Conservation (phyloP, 2,797 vertebrate genomes). For the Aldrovandia affinis region DNA sequence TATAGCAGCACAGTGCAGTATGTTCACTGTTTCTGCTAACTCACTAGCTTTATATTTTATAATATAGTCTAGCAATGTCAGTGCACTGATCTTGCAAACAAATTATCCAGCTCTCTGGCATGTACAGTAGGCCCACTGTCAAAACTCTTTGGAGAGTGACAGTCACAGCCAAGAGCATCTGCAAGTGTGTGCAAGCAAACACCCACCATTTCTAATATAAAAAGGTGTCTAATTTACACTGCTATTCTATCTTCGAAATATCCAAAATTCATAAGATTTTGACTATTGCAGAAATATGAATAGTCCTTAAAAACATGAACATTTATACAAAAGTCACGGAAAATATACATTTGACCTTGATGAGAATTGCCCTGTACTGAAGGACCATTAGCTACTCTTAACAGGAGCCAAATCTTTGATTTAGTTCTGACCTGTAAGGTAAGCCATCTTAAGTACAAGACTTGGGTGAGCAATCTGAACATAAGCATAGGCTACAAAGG, state of each 20-base stretch:
- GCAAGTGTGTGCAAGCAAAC: background rate
- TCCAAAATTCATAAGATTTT: background rate
- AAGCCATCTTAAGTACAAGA: no score
- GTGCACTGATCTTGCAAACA: background rate
- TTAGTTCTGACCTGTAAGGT: background rate
- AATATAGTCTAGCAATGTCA: background rate
- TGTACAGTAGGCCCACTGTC: no score
- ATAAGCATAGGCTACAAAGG: background rate
- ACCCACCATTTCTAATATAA: background rate
- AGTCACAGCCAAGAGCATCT: background rate
- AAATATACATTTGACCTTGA: background rate
- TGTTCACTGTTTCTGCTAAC: background rate
- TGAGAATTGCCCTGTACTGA: background rate
- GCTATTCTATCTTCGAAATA: background rate
- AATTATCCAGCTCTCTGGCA: background rate
- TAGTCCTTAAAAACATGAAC: background rate
- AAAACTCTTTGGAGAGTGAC: background rate
- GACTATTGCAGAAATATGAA: background rate
- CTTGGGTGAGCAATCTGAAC: background rate
- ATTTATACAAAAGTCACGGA: background rate
- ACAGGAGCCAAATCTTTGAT: background rate
- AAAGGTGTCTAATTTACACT: background rate
- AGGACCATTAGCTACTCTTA: background rate
- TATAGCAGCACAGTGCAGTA: no score
- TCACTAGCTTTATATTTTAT: background rate